Percentiles rank a stretch among this genome's conserved stretches.
Evolutionary conservation across 2,888 invertebrate species (phyloP).

Genomic region (Argynnis bischoffii): DNA sequence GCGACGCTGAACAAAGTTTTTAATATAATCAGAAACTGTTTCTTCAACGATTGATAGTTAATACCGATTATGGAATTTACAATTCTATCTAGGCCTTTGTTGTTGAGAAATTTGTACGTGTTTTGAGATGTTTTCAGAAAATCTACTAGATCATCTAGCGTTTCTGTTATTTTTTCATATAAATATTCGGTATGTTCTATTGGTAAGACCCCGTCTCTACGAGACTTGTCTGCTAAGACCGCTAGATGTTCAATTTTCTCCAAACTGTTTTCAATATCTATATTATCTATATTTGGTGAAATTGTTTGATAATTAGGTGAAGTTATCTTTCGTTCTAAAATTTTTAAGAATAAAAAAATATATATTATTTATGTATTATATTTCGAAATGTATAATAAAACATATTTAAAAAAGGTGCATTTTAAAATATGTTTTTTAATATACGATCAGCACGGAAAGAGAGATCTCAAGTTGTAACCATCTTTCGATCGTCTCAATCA

Average conservation of each 20-base stretch:
- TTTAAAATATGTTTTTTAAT: too few species aligned
- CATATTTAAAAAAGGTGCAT: too few species aligned
- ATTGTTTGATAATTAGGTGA: not conserved
- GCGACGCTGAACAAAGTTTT: slow-evolving; percentile 56
- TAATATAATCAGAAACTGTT: slow-evolving; percentile 50
- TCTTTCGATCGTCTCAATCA: too few species aligned
- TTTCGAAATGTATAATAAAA: too few species aligned
- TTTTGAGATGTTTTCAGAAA: slow-evolving; percentile 49
- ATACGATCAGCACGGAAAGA: too few species aligned
- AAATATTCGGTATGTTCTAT: slow-evolving; percentile 45
- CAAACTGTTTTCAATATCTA: slow-evolving; percentile 45
- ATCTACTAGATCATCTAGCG: slow-evolving; percentile 49
- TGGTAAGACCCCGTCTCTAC: slow-evolving; percentile 37
- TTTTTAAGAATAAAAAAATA: not conserved
- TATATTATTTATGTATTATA: too few species aligned
- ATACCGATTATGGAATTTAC: slow-evolving; percentile 49
- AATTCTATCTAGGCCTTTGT: slow-evolving; percentile 57
- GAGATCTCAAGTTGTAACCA: too few species aligned
- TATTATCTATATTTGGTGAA: not conserved
- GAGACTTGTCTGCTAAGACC: slow-evolving; percentile 39
- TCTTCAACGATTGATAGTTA: slow-evolving; percentile 48
- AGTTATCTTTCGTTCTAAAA: slow-evolving; percentile 13
- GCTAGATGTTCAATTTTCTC: slow-evolving; percentile 46
- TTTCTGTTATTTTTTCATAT: slow-evolving; percentile 47
- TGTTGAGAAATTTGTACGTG: slow-evolving; percentile 56